phyloP scores from a whole-genome alignment of 1,140 invertebrate genomes.

The Macrostomum lignano region DNA sequence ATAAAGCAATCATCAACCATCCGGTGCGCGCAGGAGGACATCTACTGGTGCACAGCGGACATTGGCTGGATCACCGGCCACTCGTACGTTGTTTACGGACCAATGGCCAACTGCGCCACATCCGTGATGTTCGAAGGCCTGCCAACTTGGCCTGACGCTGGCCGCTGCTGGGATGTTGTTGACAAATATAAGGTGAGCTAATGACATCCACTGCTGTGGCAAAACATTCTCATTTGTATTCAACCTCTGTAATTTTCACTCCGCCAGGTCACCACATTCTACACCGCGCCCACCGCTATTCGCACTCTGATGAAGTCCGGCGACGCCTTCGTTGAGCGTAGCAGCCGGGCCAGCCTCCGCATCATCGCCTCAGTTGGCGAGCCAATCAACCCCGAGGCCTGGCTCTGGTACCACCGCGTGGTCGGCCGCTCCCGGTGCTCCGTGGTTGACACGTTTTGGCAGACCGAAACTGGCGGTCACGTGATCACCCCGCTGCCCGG shows the following conservation, averaged over 20 bases:
- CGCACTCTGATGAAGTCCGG: slow-evolving; percentile 65
- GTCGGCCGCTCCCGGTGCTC: slow-evolving; percentile 40
- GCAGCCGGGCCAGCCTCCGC: slow-evolving; percentile 17
- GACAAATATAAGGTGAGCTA: slow-evolving; percentile 73
- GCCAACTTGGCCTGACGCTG: slow-evolving; percentile 32
- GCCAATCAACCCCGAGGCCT: slow-evolving; percentile 87
- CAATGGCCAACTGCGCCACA: slow-evolving; percentile 32
- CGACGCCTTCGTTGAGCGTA: slow-evolving; percentile 33
- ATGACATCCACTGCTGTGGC: slow-evolving; percentile 69
- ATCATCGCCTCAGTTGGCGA: slow-evolving; percentile 77
- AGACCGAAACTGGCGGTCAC: slow-evolving; percentile 29
- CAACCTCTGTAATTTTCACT: too few species aligned
- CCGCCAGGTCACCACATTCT: slow-evolving; percentile 75
- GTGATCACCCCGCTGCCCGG: slow-evolving; percentile 75
- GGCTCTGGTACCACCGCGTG: slow-evolving; percentile 74
- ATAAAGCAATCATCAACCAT: too few species aligned
- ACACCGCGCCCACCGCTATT: slow-evolving; percentile 89
- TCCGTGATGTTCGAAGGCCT: slow-evolving; percentile 33
- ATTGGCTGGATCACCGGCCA: slow-evolving; percentile 36
- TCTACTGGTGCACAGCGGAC: slow-evolving; percentile 34
- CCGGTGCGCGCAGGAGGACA: slow-evolving; percentile 35
- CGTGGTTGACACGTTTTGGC: slow-evolving; percentile 33
- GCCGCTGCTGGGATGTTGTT: slow-evolving; percentile 64
- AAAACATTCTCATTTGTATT: too few species aligned
- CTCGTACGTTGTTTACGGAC: slow-evolving; percentile 33